Percentiles rank a stretch among this genome's conserved stretches.
Conservation (phyloP, 1,140 invertebrate genomes). For the Drosophila hydei region DNA sequence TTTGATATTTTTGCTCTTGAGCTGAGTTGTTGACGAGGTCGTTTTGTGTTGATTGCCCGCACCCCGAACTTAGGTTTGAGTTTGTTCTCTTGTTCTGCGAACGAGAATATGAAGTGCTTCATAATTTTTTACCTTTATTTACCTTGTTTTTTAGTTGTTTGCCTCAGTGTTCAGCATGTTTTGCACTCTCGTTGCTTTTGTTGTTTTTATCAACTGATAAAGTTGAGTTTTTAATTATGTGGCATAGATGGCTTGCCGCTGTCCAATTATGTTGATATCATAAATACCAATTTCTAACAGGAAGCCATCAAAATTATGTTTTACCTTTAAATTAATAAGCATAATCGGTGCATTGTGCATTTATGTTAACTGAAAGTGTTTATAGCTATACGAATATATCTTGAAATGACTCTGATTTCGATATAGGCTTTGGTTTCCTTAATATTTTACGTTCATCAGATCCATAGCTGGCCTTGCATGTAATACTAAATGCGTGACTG, state of each 20-base stretch:
- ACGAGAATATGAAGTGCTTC: conserved; percentile 72
- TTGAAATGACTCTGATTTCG: no score
- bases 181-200: conserved; percentile 23
- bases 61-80: conserved; percentile 60
- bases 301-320: conserved; percentile 31
- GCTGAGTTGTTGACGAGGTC: conserved; percentile 76
- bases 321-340: conserved; percentile 15
- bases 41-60: conserved; percentile 78
- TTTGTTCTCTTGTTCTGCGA: conserved; percentile 50
- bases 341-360: conserved; percentile 2
- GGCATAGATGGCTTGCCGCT: conserved; percentile 46
- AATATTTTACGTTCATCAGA: neutral
- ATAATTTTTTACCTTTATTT: conserved; percentile 77
- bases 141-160: conserved; percentile 72
- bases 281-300: conserved; percentile 13
- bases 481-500: conserved; percentile 6
- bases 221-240: conserved; percentile 76
- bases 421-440: no score
- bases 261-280: conserved; percentile 40
- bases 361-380: neutral
- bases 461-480: neutral
- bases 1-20: conserved; percentile 72
- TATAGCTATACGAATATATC: neutral
- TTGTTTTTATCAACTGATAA: conserved; percentile 61
- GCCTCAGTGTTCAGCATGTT: conserved; percentile 45